phyloP scores from a whole-genome alignment of 92 coral and sea anemone species.

The Heliopora coerulea region DNA sequence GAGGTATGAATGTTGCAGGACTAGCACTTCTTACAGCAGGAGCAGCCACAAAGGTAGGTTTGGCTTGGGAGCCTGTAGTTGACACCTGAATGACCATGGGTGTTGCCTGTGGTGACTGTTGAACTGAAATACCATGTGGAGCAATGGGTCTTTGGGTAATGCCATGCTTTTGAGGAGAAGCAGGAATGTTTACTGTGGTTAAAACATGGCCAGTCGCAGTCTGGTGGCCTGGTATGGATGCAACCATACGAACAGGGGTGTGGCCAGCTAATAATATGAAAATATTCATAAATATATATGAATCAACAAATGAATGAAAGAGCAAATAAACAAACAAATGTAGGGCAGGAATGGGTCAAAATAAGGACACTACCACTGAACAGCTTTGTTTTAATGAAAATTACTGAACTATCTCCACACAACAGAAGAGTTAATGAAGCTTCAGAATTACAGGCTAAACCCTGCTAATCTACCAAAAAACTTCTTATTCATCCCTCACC shows the following conservation, averaged over 20 bases:
- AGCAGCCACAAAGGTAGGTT: conserved; percentile 30
- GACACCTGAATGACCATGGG: conserved; percentile 36
- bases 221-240: conserved; percentile 35
- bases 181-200: conserved; percentile 23
- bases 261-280: background rate
- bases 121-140: conserved; percentile 40
- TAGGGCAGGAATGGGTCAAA: too few species aligned
- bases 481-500: too few species aligned
- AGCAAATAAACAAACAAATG: too few species aligned
- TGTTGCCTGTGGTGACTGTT: conserved; percentile 26
- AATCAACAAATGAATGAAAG: background rate
- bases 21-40: conserved; percentile 11
- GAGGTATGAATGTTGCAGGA: conserved; percentile 12
- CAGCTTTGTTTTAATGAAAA: too few species aligned
- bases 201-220: conserved; percentile 26
- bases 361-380: too few species aligned
- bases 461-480: too few species aligned
- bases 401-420: too few species aligned
- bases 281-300: background rate
- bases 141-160: conserved; percentile 37
- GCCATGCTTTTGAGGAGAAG: conserved; percentile 31
- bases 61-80: conserved; percentile 10
- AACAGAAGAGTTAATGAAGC: too few species aligned
- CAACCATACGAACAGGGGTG: conserved; percentile 35
- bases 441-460: too few species aligned